phyloP scores from a whole-genome alignment of 1,140 invertebrate species.

The silkworm (Bombyx mori) region DNA sequence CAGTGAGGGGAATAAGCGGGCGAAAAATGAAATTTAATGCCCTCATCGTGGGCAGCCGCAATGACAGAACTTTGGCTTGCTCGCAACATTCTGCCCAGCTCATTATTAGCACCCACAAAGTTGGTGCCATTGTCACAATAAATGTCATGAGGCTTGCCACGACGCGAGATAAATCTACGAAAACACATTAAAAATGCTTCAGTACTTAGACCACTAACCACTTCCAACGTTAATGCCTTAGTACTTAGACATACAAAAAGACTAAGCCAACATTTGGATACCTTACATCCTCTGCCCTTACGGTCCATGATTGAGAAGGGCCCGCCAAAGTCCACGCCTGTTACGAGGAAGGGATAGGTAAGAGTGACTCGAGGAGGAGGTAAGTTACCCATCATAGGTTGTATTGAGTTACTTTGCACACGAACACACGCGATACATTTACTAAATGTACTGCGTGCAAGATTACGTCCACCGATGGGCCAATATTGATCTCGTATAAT shows the following conservation, averaged over 20 bases:
- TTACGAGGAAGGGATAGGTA: not conserved
- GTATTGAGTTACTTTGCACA: not conserved
- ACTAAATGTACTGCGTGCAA: not conserved
- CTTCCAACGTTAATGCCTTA: not conserved
- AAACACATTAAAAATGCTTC: conserved; percentile 1
- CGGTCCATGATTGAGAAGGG: not conserved
- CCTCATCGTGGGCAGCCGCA: not conserved
- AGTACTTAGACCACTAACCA: not conserved
- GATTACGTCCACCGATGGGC: conserved; percentile 2
- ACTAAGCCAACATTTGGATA: not conserved
- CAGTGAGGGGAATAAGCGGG: conserved; percentile 9
- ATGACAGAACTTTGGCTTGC: not conserved
- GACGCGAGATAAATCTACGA: not conserved
- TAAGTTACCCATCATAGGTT: conserved; percentile 7
- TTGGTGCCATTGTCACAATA: conserved; percentile 6
- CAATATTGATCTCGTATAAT: conserved; percentile 1
- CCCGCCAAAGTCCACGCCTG: conserved; percentile 1
- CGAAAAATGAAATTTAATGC: conserved; percentile 5
- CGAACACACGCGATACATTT: not conserved
- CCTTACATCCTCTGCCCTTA: not conserved
- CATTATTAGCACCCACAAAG: conserved; percentile 5
- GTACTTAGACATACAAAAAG: conserved; percentile 1
- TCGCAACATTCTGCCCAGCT: conserved; percentile 2
- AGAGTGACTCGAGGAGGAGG: not conserved
- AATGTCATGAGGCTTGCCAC: conserved; percentile 2